These are phyloP conservation scores for Lysandra coridon DNA, from an alignment of 2,888 invertebrate species.

Conservation along the genomic window DNA sequence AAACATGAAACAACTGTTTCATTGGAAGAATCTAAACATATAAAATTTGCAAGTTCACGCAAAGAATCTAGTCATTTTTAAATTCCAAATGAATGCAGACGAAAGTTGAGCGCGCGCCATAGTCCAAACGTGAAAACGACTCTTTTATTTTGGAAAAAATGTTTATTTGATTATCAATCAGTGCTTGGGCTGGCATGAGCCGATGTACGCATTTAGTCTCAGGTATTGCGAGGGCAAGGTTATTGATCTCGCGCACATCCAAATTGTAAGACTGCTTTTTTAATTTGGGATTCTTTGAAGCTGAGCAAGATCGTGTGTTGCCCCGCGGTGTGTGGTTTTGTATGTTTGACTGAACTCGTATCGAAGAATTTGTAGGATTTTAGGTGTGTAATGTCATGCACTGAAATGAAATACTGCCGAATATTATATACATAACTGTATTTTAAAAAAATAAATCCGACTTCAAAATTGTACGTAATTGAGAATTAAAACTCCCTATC, in stretches of 20 bases:
- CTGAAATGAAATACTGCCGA: background rate
- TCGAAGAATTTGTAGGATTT: background rate
- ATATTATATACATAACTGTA: background rate
- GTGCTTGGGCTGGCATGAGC: slow-evolving; percentile 52
- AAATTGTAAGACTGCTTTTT: slow-evolving; percentile 38
- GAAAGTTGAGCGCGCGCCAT: background rate
- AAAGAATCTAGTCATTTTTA: background rate
- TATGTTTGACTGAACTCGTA: background rate
- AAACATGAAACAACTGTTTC: background rate
- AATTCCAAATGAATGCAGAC: slow-evolving; percentile 5
- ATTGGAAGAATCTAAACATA: background rate
- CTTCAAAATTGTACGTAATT: no score
- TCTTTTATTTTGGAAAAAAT: slow-evolving; percentile 52
- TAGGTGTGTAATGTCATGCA: background rate
- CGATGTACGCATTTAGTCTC: slow-evolving; percentile 56
- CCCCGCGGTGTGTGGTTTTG: slow-evolving; percentile 10
- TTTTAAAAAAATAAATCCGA: no score
- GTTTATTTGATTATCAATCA: slow-evolving; percentile 61
- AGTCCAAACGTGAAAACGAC: slow-evolving; percentile 38
- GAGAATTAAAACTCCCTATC: no score
- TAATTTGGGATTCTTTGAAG: slow-evolving; percentile 16
- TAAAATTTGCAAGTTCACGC: no score
- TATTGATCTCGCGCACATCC: slow-evolving; percentile 63
- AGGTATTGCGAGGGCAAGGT: slow-evolving; percentile 63
- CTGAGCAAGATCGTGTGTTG: slow-evolving; percentile 15